These are phyloP conservation scores for Asbolus verrucosus DNA, from an alignment of 1,140 invertebrate genomes.

Conservation along the genomic window DNA sequence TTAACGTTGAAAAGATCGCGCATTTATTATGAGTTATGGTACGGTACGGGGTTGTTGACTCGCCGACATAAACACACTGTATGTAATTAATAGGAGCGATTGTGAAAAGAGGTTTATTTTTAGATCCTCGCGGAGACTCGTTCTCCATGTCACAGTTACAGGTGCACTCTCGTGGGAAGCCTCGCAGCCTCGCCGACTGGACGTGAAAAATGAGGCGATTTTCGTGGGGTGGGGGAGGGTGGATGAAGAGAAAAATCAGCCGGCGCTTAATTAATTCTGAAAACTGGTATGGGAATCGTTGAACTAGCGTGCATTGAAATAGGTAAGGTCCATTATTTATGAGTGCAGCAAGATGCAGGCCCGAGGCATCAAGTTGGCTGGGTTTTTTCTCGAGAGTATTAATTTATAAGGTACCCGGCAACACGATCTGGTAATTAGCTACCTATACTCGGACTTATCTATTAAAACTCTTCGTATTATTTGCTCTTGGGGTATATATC, in stretches of 20 bases:
- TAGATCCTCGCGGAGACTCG: too few species aligned
- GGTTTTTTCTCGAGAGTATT: slow-evolving; percentile 33
- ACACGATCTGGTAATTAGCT: slow-evolving; percentile 46
- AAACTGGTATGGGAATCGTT: slow-evolving; percentile 42
- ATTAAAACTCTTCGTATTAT: slow-evolving; percentile 43
- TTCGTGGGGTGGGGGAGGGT: too few species aligned
- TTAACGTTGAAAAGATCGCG: not conserved
- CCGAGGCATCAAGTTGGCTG: slow-evolving; percentile 26
- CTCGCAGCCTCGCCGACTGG: too few species aligned
- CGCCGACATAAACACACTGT: too few species aligned
- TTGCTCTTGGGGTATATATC: slow-evolving; percentile 44
- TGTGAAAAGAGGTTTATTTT: too few species aligned
- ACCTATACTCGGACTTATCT: slow-evolving; percentile 45
- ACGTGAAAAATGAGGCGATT: slow-evolving; percentile 4
- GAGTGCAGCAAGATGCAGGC: slow-evolving; percentile 41
- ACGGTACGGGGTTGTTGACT: not conserved
- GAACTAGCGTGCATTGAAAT: slow-evolving; percentile 38
- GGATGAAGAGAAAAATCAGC: too few species aligned
- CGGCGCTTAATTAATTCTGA: slow-evolving; percentile 44
- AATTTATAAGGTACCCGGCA: slow-evolving; percentile 44
- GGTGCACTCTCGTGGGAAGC: too few species aligned
- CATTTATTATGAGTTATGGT: not conserved
- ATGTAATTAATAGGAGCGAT: too few species aligned
- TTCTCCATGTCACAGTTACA: too few species aligned
- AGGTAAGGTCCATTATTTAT: slow-evolving; percentile 47